Evolutionary conservation across 1,140 invertebrate genomes (phyloP).

Genomic region (Orchestia grillus): DNA sequence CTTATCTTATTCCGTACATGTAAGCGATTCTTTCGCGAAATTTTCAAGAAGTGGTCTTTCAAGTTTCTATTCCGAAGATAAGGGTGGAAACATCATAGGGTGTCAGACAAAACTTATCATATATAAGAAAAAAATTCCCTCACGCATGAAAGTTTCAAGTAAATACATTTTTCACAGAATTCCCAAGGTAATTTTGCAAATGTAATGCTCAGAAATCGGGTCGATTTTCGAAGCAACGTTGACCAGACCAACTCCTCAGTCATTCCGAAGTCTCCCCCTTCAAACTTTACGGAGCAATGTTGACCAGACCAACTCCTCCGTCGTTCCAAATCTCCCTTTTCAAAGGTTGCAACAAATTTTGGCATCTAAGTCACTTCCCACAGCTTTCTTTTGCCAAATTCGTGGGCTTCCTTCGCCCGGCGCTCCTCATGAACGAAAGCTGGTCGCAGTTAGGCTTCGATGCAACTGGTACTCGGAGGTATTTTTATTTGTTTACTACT

Average conservation of each 20-base stretch:
- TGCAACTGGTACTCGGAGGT: neutral
- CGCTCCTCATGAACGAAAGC: neutral
- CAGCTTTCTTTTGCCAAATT: neutral
- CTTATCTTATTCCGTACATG: too few relatives aligned
- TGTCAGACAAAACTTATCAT: too few relatives aligned
- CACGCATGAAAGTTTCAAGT: too few relatives aligned
- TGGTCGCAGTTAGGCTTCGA: neutral
- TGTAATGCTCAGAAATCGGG: neutral
- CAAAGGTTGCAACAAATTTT: slow-evolving; percentile 2
- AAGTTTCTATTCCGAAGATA: too few relatives aligned
- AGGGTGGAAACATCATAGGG: too few relatives aligned
- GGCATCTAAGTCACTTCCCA: neutral
- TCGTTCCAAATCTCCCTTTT: neutral
- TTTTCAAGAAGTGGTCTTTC: too few relatives aligned
- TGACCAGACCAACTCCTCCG: neutral
- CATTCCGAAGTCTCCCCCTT: neutral
- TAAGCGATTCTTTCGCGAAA: too few relatives aligned
- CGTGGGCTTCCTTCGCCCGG: neutral
- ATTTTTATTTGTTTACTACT: too few relatives aligned
- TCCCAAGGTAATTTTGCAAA: neutral
- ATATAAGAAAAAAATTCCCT: too few relatives aligned
- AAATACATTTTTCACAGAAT: neutral
- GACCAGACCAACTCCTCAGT: neutral
- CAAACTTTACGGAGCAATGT: neutral
- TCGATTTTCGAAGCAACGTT: neutral